Evolutionary conservation across 2,888 invertebrate species (phyloP), one percentile per base, ranked within the genome.

Genomic region (Bembecia ichneumoniformis): DNA sequence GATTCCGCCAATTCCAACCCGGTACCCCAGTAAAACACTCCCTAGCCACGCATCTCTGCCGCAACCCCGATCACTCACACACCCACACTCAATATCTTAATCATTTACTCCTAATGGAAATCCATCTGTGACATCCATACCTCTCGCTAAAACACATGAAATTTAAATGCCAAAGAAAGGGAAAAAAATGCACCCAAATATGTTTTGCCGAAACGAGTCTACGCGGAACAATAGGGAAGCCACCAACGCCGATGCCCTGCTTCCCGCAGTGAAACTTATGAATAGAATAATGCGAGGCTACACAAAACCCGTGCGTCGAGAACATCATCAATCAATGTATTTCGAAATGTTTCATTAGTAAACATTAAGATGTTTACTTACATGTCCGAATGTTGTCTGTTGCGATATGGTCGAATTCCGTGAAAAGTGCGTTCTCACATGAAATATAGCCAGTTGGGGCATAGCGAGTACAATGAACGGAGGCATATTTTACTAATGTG

Each of bases 321-420:
- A 70, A 63, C 66, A 66, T 74, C 82, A 87, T 86, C 86, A 82
- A 86, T 86, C 86, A 86, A 78, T 82, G 82, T 82, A 79, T 71
- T 72, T 77, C 74, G 79, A 82, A 80, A 83, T 80, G 81, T 84
- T 86, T 83, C 84, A 87, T 87, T 86, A 86, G 86, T 83, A 82
- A 84, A 86, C 83, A 87, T 87, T 87, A 84, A 87, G 86, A 87
- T 87, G 86, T 86, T 86, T 86, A 82, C 84, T 83, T 86, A 83
- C 82, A 83, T 82, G 81, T 82, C 76, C 76, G 66, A 75, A 71
- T 80, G 79, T 76, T 84, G 81, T 78, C 72, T 61, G 70, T 60
- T 64, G 60, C 75, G 74, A 78, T 77, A 73, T 70, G 68, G 63
- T 58, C 62, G 68, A 66, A 74, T 86, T 86, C 83, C 71, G 71